These are phyloP conservation scores for Cheilosia vulpina DNA, from an alignment of 2,888 invertebrate genomes.

Conservation along the genomic window DNA sequence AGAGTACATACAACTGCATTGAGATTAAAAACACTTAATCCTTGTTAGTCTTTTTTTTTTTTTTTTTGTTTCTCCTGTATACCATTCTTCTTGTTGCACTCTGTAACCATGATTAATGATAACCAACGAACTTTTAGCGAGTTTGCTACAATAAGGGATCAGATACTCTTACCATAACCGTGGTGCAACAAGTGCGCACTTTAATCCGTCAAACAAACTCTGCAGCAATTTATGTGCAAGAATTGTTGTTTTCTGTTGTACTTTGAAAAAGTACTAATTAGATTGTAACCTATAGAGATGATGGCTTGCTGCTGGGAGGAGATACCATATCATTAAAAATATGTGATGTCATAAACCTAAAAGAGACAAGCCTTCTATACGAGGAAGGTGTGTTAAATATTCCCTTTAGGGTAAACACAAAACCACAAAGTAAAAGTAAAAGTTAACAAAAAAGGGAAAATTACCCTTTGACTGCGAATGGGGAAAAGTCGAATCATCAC, in stretches of 20 bases:
- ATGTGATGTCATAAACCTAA: conserved; percentile 24
- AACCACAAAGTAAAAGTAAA: background rate
- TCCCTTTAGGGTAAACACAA: background rate
- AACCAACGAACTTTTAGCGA: conserved; percentile 28
- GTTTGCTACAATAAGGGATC: background rate
- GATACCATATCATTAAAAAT: no score
- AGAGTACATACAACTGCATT: conserved; percentile 9
- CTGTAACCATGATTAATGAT: conserved; percentile 50
- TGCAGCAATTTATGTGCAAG: background rate
- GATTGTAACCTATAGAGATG: background rate
- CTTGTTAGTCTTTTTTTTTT: background rate
- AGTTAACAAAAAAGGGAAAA: background rate
- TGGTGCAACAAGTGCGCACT: conserved; percentile 46
- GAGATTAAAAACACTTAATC: conserved; percentile 41
- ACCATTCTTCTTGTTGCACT: background rate
- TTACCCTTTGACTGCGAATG: background rate
- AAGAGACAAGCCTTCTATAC: background rate
- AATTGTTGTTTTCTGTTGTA: background rate
- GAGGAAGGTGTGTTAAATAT: background rate
- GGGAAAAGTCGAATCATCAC: background rate
- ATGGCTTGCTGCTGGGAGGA: no score
- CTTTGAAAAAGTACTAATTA: conserved; percentile 28
- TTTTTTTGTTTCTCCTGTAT: background rate
- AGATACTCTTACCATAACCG: background rate
- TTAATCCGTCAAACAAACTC: conserved; percentile 26